A percentile compares a stretch with the other conserved stretches of the same genome.
Conservation (phyloP, 92 coral and sea anemone genomes). For the Paramuricea clavata region DNA sequence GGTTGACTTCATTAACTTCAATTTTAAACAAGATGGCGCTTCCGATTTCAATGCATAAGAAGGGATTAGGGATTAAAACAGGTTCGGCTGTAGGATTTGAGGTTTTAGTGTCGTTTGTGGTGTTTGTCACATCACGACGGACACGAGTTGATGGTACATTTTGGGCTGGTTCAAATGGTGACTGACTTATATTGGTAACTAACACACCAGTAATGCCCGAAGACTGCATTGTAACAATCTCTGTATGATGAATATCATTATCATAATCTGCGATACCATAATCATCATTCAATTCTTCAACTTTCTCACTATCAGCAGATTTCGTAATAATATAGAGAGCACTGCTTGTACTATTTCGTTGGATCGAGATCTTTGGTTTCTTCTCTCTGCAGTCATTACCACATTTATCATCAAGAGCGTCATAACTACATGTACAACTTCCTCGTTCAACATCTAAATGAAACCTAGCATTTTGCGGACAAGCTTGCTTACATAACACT, state of each 20-base stretch:
- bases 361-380: constrained; percentile 57
- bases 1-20: constrained; percentile 76
- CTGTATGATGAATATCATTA: constrained; percentile 45
- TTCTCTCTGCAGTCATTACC: constrained; percentile 55
- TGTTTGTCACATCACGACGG: constrained; percentile 63
- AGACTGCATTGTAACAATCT: constrained; percentile 54
- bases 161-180: constrained; percentile 13
- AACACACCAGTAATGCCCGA: constrained; percentile 55
- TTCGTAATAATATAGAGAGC: constrained; percentile 15
- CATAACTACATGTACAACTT: constrained; percentile 68
- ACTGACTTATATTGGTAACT: constrained; percentile 34
- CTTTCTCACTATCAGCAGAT: constrained; percentile 6
- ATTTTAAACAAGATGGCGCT: constrained; percentile 76
- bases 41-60: constrained; percentile 73
- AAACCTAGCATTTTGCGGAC: constrained; percentile 36
- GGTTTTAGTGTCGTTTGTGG: constrained; percentile 46
- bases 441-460: constrained; percentile 68
- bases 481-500: neutral
- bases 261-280: constrained; percentile 44
- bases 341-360: constrained; percentile 47
- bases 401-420: constrained; percentile 64
- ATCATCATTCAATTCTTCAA: constrained; percentile 14
- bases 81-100: neutral
- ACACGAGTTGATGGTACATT: constrained; percentile 49
- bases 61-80: constrained; percentile 69